A percentile compares a stretch with the other conserved stretches of the same genome.
Conservation (phyloP, 2,797 vertebrate species). For the Thamnophis elegans region DNA sequence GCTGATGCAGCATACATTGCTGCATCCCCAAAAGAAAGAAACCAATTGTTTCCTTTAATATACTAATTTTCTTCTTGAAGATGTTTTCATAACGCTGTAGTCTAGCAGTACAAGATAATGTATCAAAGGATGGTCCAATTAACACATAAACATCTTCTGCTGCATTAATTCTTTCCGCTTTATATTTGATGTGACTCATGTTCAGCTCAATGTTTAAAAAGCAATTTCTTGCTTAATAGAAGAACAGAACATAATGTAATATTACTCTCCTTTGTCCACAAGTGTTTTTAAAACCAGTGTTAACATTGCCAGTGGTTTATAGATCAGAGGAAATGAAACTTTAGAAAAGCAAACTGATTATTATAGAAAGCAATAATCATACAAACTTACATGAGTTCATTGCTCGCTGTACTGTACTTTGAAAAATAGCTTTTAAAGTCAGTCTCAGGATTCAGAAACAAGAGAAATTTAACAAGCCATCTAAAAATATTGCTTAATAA, state of each 20-base stretch:
- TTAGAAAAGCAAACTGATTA: constrained; percentile 1
- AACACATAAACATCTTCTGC: background rate
- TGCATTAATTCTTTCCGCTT: constrained; percentile 13
- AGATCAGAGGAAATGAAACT: constrained; percentile 3
- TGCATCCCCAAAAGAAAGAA: background rate
- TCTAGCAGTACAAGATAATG: constrained; percentile 11
- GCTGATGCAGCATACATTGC: background rate
- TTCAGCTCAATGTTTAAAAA: constrained; percentile 38
- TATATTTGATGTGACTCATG: constrained; percentile 19
- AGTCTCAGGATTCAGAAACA: background rate
- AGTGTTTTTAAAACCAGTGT: constrained; percentile 30
- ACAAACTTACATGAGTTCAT: background rate
- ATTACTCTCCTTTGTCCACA: constrained; percentile 3
- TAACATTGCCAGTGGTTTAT: background rate
- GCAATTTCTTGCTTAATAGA: constrained; percentile 12
- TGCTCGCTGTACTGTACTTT: background rate
- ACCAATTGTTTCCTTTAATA: constrained; percentile 25
- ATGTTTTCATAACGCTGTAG: constrained; percentile 19
- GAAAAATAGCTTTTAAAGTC: constrained; percentile 16
- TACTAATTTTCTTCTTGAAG: background rate
- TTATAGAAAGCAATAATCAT: background rate
- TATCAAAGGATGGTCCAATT: constrained; percentile 7
- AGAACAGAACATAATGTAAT: background rate
- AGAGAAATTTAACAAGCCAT: background rate
- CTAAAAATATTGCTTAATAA: background rate